Evolutionary conservation across 1,140 invertebrate species (phyloP), one percentile per base, ranked within the genome.

Genomic region (Drosophila neocordata): DNA sequence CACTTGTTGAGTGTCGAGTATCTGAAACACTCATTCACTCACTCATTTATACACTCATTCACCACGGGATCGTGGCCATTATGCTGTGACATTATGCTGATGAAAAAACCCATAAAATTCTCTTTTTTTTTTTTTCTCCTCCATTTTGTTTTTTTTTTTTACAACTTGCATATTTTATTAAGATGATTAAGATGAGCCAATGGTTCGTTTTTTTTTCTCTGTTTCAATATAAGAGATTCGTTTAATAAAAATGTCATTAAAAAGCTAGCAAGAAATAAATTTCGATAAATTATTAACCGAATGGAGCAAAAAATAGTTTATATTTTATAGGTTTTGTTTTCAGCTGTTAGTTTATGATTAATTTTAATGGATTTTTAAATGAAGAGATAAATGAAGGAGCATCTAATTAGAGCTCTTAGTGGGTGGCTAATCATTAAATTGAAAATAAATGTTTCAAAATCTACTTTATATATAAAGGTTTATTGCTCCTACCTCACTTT

Each of bases 221-320:
- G 44, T 12, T 51, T 41, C 53, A 20, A 22, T 31, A 31, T 38
- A 65, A 73, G 37, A 73, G 73, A 67, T 76, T 76, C 65, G 53
- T 87, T 87, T 71, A 85, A 83, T 83, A 83, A 83, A 83, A 84
- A 68, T 64, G 80, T 76, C 80, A 83, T 83, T 84, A 79, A 82
- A 55, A 77, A 37, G 65, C 62, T 55, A 67, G 62, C 66, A 56
- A 12, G 65, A 66, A 57, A 85, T 85, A 81, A 85, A 85, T 87
- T 85, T 69, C 38, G 38, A 41, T 41, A 70, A 66, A 82, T 78
- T 79, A 82, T 82, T 44, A 72, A 69, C 79, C 56, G 9, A 65
- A 20, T 31, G 15, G n/a, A 58, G 31, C 2, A 20, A 22, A 31
- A 41, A 24, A 24, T 2, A 31, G 58, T 22, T 5, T 31, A 15